phyloP scores from a whole-genome alignment of 92 coral and sea anemone species.

The Metridium senile region DNA sequence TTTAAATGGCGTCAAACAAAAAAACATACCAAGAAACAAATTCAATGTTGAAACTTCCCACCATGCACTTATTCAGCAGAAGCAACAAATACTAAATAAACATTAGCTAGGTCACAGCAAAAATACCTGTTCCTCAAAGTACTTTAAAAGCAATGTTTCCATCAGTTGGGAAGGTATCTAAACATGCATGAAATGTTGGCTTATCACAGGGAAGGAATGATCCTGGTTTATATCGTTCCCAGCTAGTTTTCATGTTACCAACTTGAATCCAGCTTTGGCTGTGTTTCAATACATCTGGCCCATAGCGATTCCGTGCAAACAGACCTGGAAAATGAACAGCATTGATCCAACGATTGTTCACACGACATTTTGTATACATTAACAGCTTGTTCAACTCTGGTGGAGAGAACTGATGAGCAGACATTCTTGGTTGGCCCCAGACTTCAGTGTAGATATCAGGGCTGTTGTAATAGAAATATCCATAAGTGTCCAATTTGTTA shows the following conservation, averaged over 20 bases:
- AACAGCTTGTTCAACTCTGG: slow-evolving; percentile 10
- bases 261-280: slow-evolving; percentile 42
- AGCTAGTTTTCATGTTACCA: slow-evolving; percentile 13
- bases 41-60: too few species aligned
- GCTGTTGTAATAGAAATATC: slow-evolving; percentile 22
- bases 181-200: slow-evolving; percentile 39
- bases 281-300: slow-evolving; percentile 40
- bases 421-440: slow-evolving; percentile 31
- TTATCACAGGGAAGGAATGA: slow-evolving; percentile 16
- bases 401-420: slow-evolving; percentile 22
- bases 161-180: slow-evolving; percentile 35
- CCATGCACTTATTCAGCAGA: too few species aligned
- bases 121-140: too few species aligned
- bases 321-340: slow-evolving; percentile 33
- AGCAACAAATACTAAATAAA: too few species aligned
- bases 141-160: slow-evolving; percentile 32
- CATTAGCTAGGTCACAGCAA: too few species aligned
- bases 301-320: slow-evolving; percentile 45
- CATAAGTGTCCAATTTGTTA: background rate
- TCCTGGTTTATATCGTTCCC: slow-evolving; percentile 30
- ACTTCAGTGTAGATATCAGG: slow-evolving; percentile 45
- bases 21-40: too few species aligned
- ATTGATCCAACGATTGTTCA: slow-evolving; percentile 34
- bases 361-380: slow-evolving; percentile 21
- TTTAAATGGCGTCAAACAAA: too few species aligned